Base-by-base conservation (phyloP, 2,888 invertebrate genomes). In the Drosophila pseudotalamancana region DNA sequence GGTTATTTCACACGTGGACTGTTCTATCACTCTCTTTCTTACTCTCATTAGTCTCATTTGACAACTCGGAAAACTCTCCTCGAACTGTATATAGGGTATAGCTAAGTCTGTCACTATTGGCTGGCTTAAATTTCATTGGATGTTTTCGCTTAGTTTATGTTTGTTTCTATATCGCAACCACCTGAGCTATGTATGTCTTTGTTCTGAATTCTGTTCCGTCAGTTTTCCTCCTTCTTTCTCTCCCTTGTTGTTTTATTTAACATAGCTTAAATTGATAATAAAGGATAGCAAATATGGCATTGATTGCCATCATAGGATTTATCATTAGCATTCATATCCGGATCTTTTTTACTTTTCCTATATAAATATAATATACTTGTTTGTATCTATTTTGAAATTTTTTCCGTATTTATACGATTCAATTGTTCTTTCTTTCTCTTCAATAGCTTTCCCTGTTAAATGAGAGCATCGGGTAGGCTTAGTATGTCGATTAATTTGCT, bases 301-400 rank as follows among this genome's bases (percentile, higher is more conserved):
- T 46, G 23, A 53, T 63, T 39, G 42, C n/a, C 35, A 46, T 37
- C 48, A 43, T 49, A 25, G 25, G 25, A 6, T 19, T 32, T 11
- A 43, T 31, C 34, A 42, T 66, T 55, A 48, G 29, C 40, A 64
- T 42, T 50, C 45, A 51, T 72, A 53, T 73, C 51, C 48, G 39
- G 50, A 16, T 65, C 61, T 70, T 43, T 32, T 37, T 31, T 32
- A 32, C 49, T 67, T 51, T 37, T 49, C 32, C 34, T 23, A 23
- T 57, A 14, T 39, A 8, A 40, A 19, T 45, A 5, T 18, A 2
- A 23, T 23, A 4, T 23, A 23, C 34, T 19, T 53, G n/a, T 29
- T 19, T 57, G 16, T 46, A 6, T 43, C 14, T 45, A 19, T 35
- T 8, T 11, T 11, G 27, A 27, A 27, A 27, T 11, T 27, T 27